Evolutionary conservation across 2,113 vertebrate species (phyloP), one percentile per base, ranked within the genome.

Genomic region (Euleptes europaea): DNA sequence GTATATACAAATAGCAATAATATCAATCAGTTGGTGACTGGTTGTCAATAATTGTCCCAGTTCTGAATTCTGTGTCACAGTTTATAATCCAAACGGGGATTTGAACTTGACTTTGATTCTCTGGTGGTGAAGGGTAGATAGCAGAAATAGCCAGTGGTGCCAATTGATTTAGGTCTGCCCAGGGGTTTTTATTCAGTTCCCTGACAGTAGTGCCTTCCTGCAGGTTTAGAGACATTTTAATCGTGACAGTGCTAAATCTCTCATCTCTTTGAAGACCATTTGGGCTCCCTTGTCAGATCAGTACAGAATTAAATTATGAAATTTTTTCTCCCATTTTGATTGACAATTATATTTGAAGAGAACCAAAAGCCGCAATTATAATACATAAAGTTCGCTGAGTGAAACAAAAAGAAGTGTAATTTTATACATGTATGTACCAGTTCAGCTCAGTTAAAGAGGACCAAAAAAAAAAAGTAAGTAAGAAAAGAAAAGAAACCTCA

Each of bases 321-420:
- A 91, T 84, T 57, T 85, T 86, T 90, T 44, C n/a, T n/a, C n/a
- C n/a, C 88, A 90, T 91, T 89, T 89, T 92, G 93, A 89, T 92
- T 92, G 96, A 95, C 94, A 94, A 13, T 91, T 86, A 44, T 78
- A 79, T 84, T 90, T 87, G 75, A 84, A 28, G 75, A 49, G 76
- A 70, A 78, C 54, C 75, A 78, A 71, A 78, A 78, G 75, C 38
- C 71, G 76, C 76, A 85, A 79, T 84, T 54, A 84, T 54, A 63
- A 63, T 42, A 51, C 40, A 63, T 85, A 85, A 84, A 71, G 49
- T 33, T 71, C 7, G 66, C 44, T 60, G 51, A 33, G 40, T 72
- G 84, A 78, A 79, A 47, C 66, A 78, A 84, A 77, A 84, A 70
- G 66, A 51, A 23, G 21, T 4, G 26, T 84, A 26, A 70, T 79